Conservation (phyloP, 2,888 invertebrate species). For the Trissolcus japonicus region DNA sequence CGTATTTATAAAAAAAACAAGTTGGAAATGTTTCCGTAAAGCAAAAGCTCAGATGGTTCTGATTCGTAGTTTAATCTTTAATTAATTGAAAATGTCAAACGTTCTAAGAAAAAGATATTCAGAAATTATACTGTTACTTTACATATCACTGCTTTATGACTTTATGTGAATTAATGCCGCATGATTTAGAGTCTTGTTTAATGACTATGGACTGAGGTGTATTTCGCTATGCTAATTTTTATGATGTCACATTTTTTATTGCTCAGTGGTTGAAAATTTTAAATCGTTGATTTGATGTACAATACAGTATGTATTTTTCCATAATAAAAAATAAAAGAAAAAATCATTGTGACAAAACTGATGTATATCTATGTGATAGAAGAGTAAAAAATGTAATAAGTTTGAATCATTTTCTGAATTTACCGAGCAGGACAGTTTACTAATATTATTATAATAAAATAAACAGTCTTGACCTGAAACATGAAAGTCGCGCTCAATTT, state of each 20-base stretch:
- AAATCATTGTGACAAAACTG: too few relatives aligned
- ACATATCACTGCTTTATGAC: constrained; percentile 44
- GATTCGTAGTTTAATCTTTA: too few relatives aligned
- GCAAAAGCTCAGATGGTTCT: too few relatives aligned
- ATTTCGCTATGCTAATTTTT: constrained; percentile 53
- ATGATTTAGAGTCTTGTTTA: constrained; percentile 42
- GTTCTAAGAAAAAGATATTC: constrained; percentile 18
- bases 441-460: constrained; percentile 73
- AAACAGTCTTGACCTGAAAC: constrained; percentile 73
- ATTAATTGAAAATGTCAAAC: not conserved
- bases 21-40: too few relatives aligned
- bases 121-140: constrained; percentile 38
- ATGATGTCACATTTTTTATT: constrained; percentile 45
- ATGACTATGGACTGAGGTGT: constrained; percentile 37
- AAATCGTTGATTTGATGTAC: constrained; percentile 17
- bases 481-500: constrained; percentile 71
- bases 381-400: too few relatives aligned
- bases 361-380: too few relatives aligned
- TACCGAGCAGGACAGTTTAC: constrained; percentile 35
- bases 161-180: constrained; percentile 40
- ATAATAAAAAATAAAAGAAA: too few relatives aligned
- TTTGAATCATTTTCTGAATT: too few relatives aligned
- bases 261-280: constrained; percentile 26
- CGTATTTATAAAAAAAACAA: too few relatives aligned
- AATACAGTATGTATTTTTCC: too few relatives aligned